phyloP scores from a whole-genome alignment of 2,113 vertebrate genomes.

The Strix aluco region DNA sequence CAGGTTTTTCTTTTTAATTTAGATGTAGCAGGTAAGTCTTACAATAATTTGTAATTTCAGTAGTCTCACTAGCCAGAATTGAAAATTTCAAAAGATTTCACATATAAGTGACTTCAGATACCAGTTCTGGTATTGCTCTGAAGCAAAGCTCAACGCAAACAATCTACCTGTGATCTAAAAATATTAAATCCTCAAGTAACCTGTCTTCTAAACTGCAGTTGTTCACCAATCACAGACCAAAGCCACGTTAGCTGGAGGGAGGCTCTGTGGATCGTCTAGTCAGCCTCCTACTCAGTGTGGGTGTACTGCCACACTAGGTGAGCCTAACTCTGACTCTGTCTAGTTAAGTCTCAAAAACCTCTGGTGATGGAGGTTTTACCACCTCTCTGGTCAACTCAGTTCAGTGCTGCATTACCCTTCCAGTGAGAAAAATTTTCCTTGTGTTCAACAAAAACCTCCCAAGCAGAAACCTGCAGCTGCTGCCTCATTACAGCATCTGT shows the following conservation, averaged over 20 bases:
- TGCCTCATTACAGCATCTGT: not conserved
- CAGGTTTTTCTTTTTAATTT: not conserved
- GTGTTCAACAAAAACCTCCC: not conserved
- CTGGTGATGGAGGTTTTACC: not conserved
- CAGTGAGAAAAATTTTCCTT: not conserved
- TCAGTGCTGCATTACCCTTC: not conserved
- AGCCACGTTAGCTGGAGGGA: not conserved
- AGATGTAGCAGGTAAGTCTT: not conserved
- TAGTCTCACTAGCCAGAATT: not conserved
- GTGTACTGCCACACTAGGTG: not conserved
- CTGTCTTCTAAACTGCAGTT: not conserved
- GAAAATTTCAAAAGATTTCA: not conserved
- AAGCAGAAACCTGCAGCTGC: not conserved
- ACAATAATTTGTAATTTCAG: not conserved
- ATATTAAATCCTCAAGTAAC: not conserved
- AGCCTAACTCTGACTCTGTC: not conserved
- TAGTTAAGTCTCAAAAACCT: not conserved
- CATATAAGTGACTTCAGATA: not conserved
- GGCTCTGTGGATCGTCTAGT: not conserved
- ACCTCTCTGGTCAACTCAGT: not conserved
- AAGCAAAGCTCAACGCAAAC: not conserved
- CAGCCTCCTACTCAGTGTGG: not conserved
- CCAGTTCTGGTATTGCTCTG: not conserved
- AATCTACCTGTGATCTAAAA: not conserved
- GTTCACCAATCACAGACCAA: not conserved